Percentiles rank a stretch among this genome's conserved stretches.
Conservation (phyloP, 2,888 invertebrate species). For the Drosophila picticornis region DNA sequence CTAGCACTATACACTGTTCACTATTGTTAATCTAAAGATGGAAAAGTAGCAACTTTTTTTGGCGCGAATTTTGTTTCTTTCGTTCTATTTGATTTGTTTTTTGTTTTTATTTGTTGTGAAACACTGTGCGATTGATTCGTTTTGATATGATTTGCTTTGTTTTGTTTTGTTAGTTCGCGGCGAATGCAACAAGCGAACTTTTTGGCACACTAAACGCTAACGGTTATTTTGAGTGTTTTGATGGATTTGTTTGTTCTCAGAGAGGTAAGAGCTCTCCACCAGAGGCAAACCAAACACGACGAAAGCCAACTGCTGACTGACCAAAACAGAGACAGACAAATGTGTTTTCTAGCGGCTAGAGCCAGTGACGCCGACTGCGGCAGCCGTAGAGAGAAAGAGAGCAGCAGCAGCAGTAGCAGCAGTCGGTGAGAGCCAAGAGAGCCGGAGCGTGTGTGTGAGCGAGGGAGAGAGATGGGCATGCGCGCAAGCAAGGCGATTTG, state of each 20-base stretch:
- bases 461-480: constrained; percentile 36
- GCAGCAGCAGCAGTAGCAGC: background rate
- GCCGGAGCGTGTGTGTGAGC: constrained; percentile 19
- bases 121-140: constrained; percentile 18
- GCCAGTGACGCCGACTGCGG: constrained; percentile 52
- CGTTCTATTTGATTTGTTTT: constrained; percentile 6
- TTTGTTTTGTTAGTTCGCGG: constrained; percentile 31
- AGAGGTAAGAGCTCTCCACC: constrained; percentile 55
- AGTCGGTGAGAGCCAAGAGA: constrained; percentile 15
- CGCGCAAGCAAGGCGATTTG: constrained; percentile 37
- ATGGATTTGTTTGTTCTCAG: constrained; percentile 26
- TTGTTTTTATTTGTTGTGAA: constrained; percentile 9
- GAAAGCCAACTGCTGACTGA: constrained; percentile 86
- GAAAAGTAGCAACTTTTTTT: constrained; percentile 33
- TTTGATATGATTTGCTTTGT: constrained; percentile 10
- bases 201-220: constrained; percentile 58
- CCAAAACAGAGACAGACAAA: constrained; percentile 86
- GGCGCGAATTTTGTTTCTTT: constrained; percentile 36
- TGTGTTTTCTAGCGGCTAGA: constrained; percentile 80
- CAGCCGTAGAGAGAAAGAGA: constrained; percentile 36
- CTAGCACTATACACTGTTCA: constrained; percentile 68
- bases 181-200: constrained; percentile 58
- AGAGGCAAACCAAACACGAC: constrained; percentile 80
- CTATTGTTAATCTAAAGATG: constrained; percentile 18
- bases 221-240: constrained; percentile 35